Conservation (phyloP, 2,797 vertebrate species). For the Myotis pilosus region DNA sequence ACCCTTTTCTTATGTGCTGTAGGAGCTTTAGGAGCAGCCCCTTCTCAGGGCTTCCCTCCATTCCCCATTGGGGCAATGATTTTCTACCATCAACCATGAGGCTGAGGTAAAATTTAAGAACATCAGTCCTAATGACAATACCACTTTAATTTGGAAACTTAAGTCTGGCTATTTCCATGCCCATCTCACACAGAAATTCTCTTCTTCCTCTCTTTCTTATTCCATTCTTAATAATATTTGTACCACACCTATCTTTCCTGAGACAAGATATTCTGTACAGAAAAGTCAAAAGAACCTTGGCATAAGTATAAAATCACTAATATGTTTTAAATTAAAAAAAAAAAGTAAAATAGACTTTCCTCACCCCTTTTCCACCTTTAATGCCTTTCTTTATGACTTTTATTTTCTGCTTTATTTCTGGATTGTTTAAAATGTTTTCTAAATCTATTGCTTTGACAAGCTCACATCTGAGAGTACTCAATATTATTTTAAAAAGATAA, state of each 20-base stretch:
- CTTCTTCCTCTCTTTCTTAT: background rate
- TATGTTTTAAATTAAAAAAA: background rate
- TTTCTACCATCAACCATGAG: background rate
- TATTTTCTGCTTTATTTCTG: constrained; percentile 25
- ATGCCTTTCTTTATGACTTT: background rate
- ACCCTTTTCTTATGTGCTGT: background rate
- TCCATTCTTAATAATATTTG: background rate
- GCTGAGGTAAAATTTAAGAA: background rate
- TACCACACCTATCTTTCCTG: background rate
- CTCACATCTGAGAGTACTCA: background rate
- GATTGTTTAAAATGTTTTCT: constrained; percentile 8
- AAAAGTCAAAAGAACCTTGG: background rate
- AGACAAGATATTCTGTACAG: background rate
- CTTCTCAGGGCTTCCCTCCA: fast-evolving
- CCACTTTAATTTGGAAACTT: background rate
- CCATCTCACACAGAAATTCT: background rate
- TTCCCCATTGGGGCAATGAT: background rate
- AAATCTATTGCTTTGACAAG: background rate
- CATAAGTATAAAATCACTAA: background rate
- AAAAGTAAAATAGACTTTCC: background rate
- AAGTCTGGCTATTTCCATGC: background rate
- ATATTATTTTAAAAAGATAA: background rate
- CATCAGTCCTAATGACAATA: background rate
- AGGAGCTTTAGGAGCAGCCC: background rate
- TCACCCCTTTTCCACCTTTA: background rate